phyloP scores from a whole-genome alignment of 2,113 vertebrate species.

The Turnix velox region DNA sequence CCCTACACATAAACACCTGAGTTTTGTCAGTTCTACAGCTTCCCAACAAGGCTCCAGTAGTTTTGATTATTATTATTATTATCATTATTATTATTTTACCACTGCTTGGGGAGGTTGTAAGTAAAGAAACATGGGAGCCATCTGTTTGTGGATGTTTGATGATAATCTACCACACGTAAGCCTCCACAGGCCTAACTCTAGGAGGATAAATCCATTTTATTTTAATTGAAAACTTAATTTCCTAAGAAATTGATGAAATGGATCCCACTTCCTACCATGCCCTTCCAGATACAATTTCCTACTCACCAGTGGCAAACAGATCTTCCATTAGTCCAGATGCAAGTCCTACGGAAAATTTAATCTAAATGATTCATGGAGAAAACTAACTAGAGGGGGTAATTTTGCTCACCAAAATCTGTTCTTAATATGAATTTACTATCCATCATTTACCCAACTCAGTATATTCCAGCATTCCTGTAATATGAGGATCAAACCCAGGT shows the following conservation, averaged over 20 bases:
- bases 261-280: constrained; percentile 38
- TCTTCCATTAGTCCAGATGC: neutral
- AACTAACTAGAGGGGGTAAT: neutral
- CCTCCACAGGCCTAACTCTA: constrained; percentile 5
- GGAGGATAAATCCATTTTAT: constrained; percentile 36
- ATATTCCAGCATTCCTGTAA: neutral
- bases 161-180: neutral
- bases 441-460: neutral
- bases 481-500: neutral
- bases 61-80: neutral
- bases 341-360: neutral
- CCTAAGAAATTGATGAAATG: constrained; percentile 35
- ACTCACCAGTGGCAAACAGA: neutral
- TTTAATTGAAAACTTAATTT: constrained; percentile 58
- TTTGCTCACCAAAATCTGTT: neutral
- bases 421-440: neutral
- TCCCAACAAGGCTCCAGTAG: neutral
- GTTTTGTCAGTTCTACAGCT: neutral
- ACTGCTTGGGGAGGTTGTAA: neutral
- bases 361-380: neutral
- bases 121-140: neutral
- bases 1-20: neutral
- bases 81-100: neutral
- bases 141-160: neutral
- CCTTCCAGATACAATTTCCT: constrained; percentile 38